These are phyloP conservation scores for Protobothrops mucrosquamatus DNA, from an alignment of 2,113 vertebrate genomes.

Conservation along the genomic window DNA sequence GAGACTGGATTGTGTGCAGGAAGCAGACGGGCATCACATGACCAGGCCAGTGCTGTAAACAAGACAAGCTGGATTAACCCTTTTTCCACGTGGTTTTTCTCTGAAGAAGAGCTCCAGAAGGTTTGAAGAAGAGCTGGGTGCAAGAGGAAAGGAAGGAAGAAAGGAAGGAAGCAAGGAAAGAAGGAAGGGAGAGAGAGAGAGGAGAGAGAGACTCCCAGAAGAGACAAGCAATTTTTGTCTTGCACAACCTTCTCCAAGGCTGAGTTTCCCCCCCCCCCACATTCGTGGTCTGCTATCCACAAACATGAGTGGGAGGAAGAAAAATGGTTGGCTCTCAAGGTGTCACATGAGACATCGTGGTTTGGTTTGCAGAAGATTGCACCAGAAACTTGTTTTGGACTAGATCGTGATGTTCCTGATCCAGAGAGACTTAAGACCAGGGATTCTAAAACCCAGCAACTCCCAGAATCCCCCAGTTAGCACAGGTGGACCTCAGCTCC, in stretches of 20 bases:
- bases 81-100: not conserved
- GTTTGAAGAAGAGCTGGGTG: not conserved
- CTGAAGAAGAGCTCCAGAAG: not conserved
- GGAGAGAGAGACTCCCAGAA: not conserved
- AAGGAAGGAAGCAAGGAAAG: no score
- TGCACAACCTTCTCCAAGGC: not conserved
- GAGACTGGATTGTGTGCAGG: conserved; percentile 23
- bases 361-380: not conserved
- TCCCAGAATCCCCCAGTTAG: not conserved
- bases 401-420: not conserved
- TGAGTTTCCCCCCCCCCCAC: not conserved
- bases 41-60: conserved; percentile 24
- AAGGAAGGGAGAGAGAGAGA: no score
- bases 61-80: conserved; percentile 26
- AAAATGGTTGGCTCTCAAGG: not conserved
- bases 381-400: not conserved
- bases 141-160: not conserved
- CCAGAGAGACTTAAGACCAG: not conserved
- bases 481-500: not conserved
- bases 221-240: not conserved
- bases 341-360: not conserved
- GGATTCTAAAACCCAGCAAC: not conserved
- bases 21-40: conserved; percentile 29
- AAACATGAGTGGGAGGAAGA: not conserved
- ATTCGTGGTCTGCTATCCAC: not conserved